Percentiles rank a stretch among this genome's conserved stretches.
phyloP scores from a whole-genome alignment of 2,888 invertebrate genomes.

The Tholera decimalis region DNA sequence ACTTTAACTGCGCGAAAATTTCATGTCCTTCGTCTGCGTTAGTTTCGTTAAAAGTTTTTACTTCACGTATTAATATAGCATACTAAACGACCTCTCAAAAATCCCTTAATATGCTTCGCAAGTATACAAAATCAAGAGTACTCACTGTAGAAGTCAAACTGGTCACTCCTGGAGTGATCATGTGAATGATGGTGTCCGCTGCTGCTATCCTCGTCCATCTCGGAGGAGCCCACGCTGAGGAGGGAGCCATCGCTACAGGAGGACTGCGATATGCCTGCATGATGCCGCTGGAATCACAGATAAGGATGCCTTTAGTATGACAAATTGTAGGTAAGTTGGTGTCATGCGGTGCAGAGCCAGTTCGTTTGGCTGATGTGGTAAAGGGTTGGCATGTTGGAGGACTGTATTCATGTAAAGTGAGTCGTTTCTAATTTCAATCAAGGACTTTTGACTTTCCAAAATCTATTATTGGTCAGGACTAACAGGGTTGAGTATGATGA shows the following conservation, averaged over 20 bases:
- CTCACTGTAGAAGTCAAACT: constrained; percentile 83
- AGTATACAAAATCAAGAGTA: not conserved
- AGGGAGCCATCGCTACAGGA: constrained; percentile 95
- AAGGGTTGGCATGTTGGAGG: too few species aligned
- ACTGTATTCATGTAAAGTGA: too few species aligned
- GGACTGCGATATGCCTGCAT: constrained; percentile 90
- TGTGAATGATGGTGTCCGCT: constrained; percentile 81
- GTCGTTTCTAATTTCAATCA: too few species aligned
- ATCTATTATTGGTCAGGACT: too few species aligned
- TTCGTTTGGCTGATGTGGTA: not conserved
- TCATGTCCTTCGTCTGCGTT: too few species aligned
- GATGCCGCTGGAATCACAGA: constrained; percentile 82
- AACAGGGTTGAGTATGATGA: too few species aligned
- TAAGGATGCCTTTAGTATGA: constrained; percentile 22
- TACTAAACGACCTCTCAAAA: too few species aligned
- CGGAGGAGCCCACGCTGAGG: constrained; percentile 95
- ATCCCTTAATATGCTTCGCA: not conserved
- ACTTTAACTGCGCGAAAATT: too few species aligned
- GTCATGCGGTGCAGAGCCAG: not conserved
- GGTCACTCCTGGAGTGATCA: constrained; percentile 84
- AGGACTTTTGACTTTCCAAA: too few species aligned
- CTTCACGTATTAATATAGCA: too few species aligned
- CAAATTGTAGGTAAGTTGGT: not conserved
- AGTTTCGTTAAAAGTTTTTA: too few species aligned
- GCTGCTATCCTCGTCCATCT: constrained; percentile 93